phyloP scores from a whole-genome alignment of 2,113 vertebrate genomes.

The Rhea pennata region DNA sequence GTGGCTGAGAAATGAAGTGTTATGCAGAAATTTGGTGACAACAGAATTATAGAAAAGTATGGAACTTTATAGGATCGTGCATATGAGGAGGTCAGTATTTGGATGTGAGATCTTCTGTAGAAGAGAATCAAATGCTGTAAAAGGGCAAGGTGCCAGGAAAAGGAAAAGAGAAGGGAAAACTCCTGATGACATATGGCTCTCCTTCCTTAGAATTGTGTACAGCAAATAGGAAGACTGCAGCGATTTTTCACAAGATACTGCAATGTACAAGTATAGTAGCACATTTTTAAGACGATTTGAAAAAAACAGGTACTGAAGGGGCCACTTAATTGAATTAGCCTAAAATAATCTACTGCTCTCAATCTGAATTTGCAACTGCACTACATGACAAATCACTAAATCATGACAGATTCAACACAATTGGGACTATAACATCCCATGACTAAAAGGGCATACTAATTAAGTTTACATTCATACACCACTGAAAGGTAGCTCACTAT shows the following conservation, averaged over 20 bases:
- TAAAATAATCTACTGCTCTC: conserved; percentile 30
- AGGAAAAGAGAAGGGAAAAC: neutral
- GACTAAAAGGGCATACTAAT: conserved; percentile 13
- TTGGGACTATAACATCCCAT: neutral
- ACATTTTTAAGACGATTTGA: conserved; percentile 28
- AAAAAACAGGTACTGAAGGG: conserved; percentile 29
- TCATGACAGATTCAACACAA: neutral
- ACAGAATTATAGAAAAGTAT: neutral
- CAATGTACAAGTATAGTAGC: conserved; percentile 13
- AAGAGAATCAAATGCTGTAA: neutral
- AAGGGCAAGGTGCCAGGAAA: neutral
- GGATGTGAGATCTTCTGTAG: neutral
- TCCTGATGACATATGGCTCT: neutral
- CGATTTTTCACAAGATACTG: neutral
- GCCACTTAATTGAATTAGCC: conserved; percentile 26
- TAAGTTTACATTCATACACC: conserved; percentile 14
- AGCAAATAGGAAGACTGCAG: neutral
- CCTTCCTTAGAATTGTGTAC: neutral
- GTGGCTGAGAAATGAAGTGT: neutral
- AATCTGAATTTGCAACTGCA: neutral
- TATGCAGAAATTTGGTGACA: neutral
- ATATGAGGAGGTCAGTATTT: neutral
- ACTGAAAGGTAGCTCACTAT: neutral
- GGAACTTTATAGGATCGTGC: neutral
- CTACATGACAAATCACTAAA: conserved; percentile 12